Evolutionary conservation across 2,888 invertebrate genomes (phyloP).

Genomic region (Eudasyphora cyanicolor): DNA sequence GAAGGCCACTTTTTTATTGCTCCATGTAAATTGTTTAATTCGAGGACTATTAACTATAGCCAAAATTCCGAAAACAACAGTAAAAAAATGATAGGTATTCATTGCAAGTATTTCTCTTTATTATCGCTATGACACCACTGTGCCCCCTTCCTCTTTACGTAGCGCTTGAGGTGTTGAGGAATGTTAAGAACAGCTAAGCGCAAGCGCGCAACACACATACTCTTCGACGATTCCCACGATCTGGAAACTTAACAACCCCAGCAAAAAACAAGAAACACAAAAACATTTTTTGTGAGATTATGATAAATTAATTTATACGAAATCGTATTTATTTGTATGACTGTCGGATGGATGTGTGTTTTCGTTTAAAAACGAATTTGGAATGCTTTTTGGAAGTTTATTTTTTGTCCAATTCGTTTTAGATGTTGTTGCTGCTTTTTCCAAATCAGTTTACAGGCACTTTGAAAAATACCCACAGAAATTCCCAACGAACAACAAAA

Average conservation of each 20-base stretch:
- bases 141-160: background rate
- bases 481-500: no score
- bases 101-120: no score
- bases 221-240: slow-evolving; percentile 18
- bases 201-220: background rate
- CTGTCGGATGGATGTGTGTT: background rate
- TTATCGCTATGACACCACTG: no score
- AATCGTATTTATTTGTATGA: slow-evolving; percentile 6
- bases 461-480: background rate
- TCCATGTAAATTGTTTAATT: no score
- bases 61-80: no score
- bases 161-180: background rate
- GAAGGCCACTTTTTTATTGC: no score
- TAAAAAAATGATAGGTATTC: no score
- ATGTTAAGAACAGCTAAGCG: background rate
- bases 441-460: background rate
- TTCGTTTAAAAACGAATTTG: background rate
- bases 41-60: no score
- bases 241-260: slow-evolving; percentile 10
- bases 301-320: slow-evolving; percentile 22
- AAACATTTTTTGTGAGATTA: slow-evolving; percentile 18
- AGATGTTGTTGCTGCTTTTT: no score
- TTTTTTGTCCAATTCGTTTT: background rate
- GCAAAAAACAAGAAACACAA: background rate
- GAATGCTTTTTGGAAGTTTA: background rate